Percentiles rank a stretch among this genome's conserved stretches.
phyloP scores from a whole-genome alignment of 2,888 invertebrate genomes.

The Polymixis flavicincta region DNA sequence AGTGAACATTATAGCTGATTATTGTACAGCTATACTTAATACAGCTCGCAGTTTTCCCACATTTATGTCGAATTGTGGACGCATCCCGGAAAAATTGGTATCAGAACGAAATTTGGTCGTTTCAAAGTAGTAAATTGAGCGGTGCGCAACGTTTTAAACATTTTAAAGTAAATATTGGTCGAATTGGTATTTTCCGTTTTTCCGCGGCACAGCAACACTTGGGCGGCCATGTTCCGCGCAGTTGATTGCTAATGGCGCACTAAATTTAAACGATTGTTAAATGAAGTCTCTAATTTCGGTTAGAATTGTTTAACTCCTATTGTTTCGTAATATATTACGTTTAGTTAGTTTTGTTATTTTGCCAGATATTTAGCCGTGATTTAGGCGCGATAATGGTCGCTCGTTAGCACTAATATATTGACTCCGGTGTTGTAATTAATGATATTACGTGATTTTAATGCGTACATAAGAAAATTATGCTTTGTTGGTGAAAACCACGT shows the following conservation, averaged over 20 bases:
- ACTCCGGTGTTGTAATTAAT: conserved; percentile 61
- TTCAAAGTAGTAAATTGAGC: conserved; percentile 60
- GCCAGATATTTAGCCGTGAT: conserved; percentile 70
- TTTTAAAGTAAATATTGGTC: conserved; percentile 62
- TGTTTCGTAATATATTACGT: conserved; percentile 65
- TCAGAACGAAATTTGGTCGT: conserved; percentile 47
- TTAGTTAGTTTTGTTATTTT: conserved; percentile 69
- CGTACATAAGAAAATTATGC: conserved; percentile 48
- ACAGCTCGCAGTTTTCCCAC: conserved; percentile 8
- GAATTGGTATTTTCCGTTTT: conserved; percentile 59
- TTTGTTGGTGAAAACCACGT: conserved; percentile 1
- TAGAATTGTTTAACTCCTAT: conserved; percentile 70
- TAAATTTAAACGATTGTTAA: conserved; percentile 74
- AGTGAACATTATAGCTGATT: too few species aligned
- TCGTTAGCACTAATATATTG: conserved; percentile 70
- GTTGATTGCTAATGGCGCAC: conserved; percentile 70
- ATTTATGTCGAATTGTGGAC: conserved; percentile 16
- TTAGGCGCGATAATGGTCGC: conserved; percentile 70
- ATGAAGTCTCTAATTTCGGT: conserved; percentile 73
- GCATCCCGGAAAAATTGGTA: conserved; percentile 45
- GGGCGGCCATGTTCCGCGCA: conserved; percentile 65
- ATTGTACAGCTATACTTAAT: too few species aligned
- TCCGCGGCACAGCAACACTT: conserved; percentile 43
- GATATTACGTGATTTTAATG: conserved; percentile 60
- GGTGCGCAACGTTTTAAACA: conserved; percentile 44